Evolutionary conservation across 2,113 vertebrate genomes (phyloP).

Genomic region (Myocastor coypus): DNA sequence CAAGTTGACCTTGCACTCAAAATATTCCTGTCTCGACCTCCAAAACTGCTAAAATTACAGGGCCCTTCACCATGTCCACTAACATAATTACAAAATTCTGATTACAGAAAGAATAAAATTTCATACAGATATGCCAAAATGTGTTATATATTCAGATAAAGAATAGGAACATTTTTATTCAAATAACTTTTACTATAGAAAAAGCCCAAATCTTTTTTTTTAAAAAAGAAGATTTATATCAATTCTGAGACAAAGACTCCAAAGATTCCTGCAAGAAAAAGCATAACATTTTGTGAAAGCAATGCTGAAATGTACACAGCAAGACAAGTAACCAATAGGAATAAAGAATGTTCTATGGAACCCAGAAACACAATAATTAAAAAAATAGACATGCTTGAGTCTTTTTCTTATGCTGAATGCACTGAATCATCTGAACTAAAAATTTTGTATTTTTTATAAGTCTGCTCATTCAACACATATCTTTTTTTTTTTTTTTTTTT

Average conservation of each 20-base stretch:
- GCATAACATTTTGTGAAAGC: background rate
- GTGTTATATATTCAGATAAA: background rate
- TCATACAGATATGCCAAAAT: background rate
- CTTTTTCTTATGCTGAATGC: background rate
- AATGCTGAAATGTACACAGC: background rate
- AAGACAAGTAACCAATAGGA: background rate
- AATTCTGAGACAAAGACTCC: background rate
- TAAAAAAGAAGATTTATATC: background rate
- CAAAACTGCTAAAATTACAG: background rate
- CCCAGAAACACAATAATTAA: background rate
- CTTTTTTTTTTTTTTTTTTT: no score
- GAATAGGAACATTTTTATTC: background rate
- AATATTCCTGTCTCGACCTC: background rate
- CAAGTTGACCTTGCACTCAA: background rate
- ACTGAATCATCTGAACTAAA: background rate
- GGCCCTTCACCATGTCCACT: background rate
- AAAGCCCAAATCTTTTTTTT: background rate
- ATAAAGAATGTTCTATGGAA: background rate
- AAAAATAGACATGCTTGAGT: background rate
- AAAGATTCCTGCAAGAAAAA: background rate
- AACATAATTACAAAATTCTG: background rate
- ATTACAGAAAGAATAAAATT: background rate
- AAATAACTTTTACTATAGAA: conserved; percentile 20
- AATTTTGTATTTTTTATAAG: background rate
- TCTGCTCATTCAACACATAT: background rate